Conservation (phyloP, 2,797 vertebrate genomes). For the Spheniscus humboldti region DNA sequence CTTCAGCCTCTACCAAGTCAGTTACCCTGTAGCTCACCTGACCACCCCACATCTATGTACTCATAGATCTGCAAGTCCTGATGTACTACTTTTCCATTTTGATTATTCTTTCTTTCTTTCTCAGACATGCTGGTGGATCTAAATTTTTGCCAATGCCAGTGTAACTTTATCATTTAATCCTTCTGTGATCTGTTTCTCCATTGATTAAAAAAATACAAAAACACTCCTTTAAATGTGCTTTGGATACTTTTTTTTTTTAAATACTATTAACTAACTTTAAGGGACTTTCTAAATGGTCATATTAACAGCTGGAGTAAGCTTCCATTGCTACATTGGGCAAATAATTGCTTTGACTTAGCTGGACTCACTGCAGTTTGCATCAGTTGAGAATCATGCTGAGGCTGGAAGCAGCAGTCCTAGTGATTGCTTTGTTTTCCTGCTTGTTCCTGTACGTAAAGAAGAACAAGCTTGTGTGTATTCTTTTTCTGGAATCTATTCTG, state of each 20-base stretch:
- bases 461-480: neutral
- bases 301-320: neutral
- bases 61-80: neutral
- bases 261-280: neutral
- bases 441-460: neutral
- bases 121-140: neutral
- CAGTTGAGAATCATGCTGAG: neutral
- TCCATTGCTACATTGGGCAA: neutral
- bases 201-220: neutral
- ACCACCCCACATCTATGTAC: neutral
- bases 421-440: neutral
- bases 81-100: neutral
- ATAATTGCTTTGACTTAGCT: neutral
- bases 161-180: neutral
- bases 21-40: neutral
- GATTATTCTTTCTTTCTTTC: neutral
- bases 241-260: neutral
- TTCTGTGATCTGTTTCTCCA: neutral
- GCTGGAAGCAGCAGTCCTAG: neutral
- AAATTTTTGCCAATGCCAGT: neutral
- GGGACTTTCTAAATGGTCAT: neutral
- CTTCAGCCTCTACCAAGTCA: neutral
- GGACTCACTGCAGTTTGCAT: neutral
- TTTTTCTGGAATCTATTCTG: neutral
- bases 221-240: neutral